Percentiles rank a stretch among this genome's conserved stretches.
phyloP scores from a whole-genome alignment of 1,140 invertebrate genomes.

The Nylanderia fulva region DNA sequence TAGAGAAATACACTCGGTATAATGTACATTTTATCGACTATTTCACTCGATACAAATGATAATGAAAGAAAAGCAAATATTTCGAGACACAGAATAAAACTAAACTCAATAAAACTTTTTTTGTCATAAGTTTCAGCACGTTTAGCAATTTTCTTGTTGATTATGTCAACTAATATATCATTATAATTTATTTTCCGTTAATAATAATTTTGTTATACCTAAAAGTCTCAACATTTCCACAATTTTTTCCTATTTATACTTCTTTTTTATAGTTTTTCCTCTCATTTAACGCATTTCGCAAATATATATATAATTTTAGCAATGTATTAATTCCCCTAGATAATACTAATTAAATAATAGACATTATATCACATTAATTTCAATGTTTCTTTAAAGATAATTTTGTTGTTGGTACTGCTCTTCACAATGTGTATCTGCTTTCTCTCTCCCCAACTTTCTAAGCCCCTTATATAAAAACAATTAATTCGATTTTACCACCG shows the following conservation, averaged over 20 bases:
- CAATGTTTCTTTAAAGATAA: conserved; percentile 58
- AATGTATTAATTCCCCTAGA: conserved; percentile 16
- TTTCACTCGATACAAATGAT: neutral
- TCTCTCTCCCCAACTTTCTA: neutral
- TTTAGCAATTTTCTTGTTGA: conserved; percentile 4
- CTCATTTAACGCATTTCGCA: conserved; percentile 22
- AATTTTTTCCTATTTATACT: conserved; percentile 20
- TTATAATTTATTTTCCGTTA: conserved; percentile 34
- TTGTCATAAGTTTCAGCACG: conserved; percentile 1
- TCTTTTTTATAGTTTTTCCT: conserved; percentile 31
- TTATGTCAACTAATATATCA: conserved; percentile 15
- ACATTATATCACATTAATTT: conserved; percentile 71
- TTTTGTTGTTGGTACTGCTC: conserved; percentile 6
- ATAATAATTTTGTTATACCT: conserved; percentile 45
- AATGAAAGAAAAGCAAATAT: conserved; percentile 4
- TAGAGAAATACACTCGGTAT: neutral
- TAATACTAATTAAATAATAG: conserved; percentile 50
- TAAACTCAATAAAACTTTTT: conserved; percentile 6
- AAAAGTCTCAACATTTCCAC: conserved; percentile 28
- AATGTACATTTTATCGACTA: neutral
- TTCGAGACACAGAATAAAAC: neutral
- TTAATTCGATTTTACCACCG: neutral
- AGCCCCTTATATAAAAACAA: neutral
- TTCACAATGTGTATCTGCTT: conserved; percentile 17
- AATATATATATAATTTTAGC: conserved; percentile 41